A percentile compares a stretch with the other conserved stretches of the same genome.
Evolutionary conservation across 2,888 invertebrate genomes (phyloP).

Genomic region (Gandaritis pyraliata): DNA sequence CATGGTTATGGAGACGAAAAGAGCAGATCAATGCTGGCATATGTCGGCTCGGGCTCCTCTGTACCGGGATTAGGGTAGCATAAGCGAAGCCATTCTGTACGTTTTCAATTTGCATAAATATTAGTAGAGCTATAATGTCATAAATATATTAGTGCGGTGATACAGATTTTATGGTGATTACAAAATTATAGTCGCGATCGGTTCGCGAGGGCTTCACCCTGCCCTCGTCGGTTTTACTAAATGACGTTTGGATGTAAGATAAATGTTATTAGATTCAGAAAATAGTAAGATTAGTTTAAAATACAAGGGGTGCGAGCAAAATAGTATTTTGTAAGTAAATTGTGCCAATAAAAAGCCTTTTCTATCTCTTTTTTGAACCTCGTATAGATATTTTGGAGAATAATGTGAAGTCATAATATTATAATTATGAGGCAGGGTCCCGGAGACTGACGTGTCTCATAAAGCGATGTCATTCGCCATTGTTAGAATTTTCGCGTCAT

Average conservation of each 20-base stretch:
- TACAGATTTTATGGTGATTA: slow-evolving; percentile 84
- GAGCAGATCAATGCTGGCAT: slow-evolving; percentile 58
- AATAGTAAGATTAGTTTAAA: slow-evolving; percentile 38
- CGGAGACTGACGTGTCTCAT: slow-evolving; percentile 56
- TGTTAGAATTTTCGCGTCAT: slow-evolving; percentile 64
- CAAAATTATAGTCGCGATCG: slow-evolving; percentile 70
- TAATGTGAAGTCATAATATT: slow-evolving; percentile 80
- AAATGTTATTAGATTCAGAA: slow-evolving; percentile 45
- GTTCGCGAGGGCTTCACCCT: slow-evolving; percentile 59
- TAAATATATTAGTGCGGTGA: slow-evolving; percentile 83
- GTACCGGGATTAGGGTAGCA: slow-evolving; percentile 69
- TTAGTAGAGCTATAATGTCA: slow-evolving; percentile 79
- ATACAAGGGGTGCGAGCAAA: slow-evolving; percentile 45
- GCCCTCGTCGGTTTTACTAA: slow-evolving; percentile 44
- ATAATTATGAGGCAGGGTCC: slow-evolving; percentile 69
- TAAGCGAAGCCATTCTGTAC: slow-evolving; percentile 78
- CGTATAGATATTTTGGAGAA: slow-evolving; percentile 54
- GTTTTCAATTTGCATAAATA: slow-evolving; percentile 85
- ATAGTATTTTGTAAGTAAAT: slow-evolving; percentile 52
- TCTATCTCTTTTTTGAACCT: slow-evolving; percentile 53
- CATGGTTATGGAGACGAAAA: slow-evolving; percentile 39
- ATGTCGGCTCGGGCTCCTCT: slow-evolving; percentile 63
- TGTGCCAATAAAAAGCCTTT: slow-evolving; percentile 53
- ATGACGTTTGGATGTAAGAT: slow-evolving; percentile 44
- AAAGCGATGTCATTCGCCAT: slow-evolving; percentile 71